Conservation (phyloP, 2,797 vertebrate genomes). For the Tenualosa thibaudeaui region DNA sequence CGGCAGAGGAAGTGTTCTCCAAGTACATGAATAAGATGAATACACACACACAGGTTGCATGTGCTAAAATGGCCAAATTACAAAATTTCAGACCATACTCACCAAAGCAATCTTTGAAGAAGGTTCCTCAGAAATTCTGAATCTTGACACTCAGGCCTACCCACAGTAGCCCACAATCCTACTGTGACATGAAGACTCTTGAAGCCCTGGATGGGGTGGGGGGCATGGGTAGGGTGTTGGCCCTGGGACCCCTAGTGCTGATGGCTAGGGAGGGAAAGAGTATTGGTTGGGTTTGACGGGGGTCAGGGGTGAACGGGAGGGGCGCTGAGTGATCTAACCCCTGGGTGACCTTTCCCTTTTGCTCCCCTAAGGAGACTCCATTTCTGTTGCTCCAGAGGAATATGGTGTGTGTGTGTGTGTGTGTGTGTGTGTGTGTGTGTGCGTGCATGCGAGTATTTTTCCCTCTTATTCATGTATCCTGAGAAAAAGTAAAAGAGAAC, state of each 20-base stretch:
- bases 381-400: neutral
- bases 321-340: conserved; percentile 6
- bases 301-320: neutral
- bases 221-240: no score
- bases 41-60: neutral
- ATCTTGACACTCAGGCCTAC: neutral
- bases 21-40: neutral
- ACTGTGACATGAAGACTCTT: neutral
- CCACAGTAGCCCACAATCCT: neutral
- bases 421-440: neutral
- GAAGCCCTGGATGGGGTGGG: no score
- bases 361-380: neutral
- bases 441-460: neutral
- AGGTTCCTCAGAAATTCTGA: no score
- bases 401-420: neutral
- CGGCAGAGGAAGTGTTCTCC: no score
- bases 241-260: no score
- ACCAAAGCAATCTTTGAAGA: no score
- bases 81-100: neutral
- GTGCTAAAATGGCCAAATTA: neutral
- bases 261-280: no score
- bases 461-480: no score
- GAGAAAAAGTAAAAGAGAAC: no score
- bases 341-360: neutral
- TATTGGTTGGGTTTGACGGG: neutral